Conservation (phyloP, 1,140 invertebrate species). For the Lithobius niger region DNA sequence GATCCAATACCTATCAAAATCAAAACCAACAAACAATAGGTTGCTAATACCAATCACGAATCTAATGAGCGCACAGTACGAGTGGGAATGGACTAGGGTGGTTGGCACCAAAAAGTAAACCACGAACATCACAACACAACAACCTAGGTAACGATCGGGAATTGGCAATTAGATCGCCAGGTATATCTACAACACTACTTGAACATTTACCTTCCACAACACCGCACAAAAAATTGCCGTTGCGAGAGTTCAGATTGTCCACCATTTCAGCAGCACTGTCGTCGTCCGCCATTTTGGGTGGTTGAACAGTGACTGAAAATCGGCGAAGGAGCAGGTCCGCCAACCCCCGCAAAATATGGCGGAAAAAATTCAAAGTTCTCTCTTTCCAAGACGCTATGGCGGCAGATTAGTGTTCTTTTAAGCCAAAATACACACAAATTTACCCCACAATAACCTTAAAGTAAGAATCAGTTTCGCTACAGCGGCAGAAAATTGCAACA, state of each 20-base stretch:
- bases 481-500: no score
- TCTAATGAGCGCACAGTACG: no score
- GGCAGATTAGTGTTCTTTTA: no score
- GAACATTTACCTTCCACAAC: constrained; percentile 65
- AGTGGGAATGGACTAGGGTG: no score
- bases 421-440: no score
- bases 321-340: constrained; percentile 3
- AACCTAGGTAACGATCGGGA: not conserved
- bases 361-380: not conserved
- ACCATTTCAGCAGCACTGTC: constrained; percentile 13
- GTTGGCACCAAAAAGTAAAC: no score
- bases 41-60: no score
- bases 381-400: not conserved
- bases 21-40: no score
- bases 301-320: not conserved
- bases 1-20: no score
- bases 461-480: no score
- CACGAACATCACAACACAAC: not conserved
- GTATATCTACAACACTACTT: not conserved
- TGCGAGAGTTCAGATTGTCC: constrained; percentile 17
- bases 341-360: not conserved
- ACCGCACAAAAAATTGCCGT: constrained; percentile 66
- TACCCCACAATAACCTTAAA: no score
- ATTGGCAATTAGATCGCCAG: not conserved
- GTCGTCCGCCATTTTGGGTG: constrained; percentile 15